Evolutionary conservation across 2,113 vertebrate genomes (phyloP).

Genomic region (Pelodiscus sinensis): DNA sequence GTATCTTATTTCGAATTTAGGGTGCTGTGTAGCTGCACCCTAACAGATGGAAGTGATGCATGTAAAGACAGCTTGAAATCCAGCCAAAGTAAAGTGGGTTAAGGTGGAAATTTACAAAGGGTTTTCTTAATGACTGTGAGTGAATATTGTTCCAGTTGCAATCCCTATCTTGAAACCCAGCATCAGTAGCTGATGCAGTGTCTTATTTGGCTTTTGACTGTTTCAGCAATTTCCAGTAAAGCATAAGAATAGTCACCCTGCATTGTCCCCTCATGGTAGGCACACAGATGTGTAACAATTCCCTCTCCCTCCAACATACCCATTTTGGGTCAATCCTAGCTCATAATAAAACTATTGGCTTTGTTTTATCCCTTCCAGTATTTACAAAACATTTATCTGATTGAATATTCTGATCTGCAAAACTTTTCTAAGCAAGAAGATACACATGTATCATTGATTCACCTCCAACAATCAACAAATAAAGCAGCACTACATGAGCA

Average conservation of each 20-base stretch:
- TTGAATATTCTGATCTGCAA: not conserved
- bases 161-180: not conserved
- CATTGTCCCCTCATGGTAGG: not conserved
- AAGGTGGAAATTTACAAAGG: conserved; percentile 45
- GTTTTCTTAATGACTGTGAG: conserved; percentile 23
- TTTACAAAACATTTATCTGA: conserved; percentile 9
- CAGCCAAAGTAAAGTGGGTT: not conserved
- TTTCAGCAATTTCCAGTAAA: not conserved
- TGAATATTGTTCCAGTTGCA: not conserved
- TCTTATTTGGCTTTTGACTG: not conserved
- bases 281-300: not conserved
- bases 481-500: not conserved
- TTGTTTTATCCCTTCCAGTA: conserved; percentile 11
- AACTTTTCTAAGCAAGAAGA: not conserved
- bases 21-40: too few relatives aligned
- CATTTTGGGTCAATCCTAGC: not conserved
- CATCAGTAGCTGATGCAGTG: conserved; percentile 2
- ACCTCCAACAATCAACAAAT: not conserved
- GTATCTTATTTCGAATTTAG: too few relatives aligned
- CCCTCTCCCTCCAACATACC: too few relatives aligned
- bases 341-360: not conserved
- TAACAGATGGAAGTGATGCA: conserved; percentile 18
- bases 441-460: not conserved
- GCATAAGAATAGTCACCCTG: not conserved
- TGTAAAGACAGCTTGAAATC: conserved; percentile 3